A percentile compares a stretch with the other conserved stretches of the same genome.
phyloP scores from a whole-genome alignment of 1,140 invertebrate species.

The Drosophila malerkotliana region DNA sequence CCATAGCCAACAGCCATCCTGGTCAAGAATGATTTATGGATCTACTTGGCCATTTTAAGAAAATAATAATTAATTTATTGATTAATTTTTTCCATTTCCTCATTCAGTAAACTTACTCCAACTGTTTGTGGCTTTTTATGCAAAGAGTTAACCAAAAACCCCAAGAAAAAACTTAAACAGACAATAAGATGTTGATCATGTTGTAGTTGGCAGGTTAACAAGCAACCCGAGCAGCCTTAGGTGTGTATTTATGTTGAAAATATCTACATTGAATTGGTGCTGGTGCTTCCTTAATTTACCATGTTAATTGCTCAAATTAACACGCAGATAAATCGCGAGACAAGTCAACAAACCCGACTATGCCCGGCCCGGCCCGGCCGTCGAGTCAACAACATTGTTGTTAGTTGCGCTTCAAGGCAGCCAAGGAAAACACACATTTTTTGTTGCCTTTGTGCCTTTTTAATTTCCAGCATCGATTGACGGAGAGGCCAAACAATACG shows the following conservation, averaged over 20 bases:
- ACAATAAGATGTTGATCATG: constrained; percentile 52
- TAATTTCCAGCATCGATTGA: constrained; percentile 26
- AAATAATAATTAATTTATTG: neutral
- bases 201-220: constrained; percentile 55
- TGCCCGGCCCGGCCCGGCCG: neutral
- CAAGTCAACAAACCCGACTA: constrained; percentile 41
- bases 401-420: constrained; percentile 51
- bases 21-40: constrained; percentile 18
- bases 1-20: too few species aligned
- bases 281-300: constrained; percentile 71
- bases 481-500: constrained; percentile 38
- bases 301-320: constrained; percentile 69
- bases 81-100: constrained; percentile 27
- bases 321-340: constrained; percentile 64
- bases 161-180: constrained; percentile 17
- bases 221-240: constrained; percentile 42
- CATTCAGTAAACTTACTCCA: constrained; percentile 7
- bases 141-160: constrained; percentile 23
- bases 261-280: constrained; percentile 48
- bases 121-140: constrained; percentile 8
- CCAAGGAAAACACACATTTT: constrained; percentile 10
- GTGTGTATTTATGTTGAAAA: constrained; percentile 52
- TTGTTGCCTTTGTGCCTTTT: constrained; percentile 7
- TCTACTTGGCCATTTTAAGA: neutral
- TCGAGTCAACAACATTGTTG: constrained; percentile 29